A percentile compares a stretch with the other conserved stretches of the same genome.
These are phyloP conservation scores for Cheilosia soror DNA, from an alignment of 2,888 invertebrate species.

Conservation along the genomic window DNA sequence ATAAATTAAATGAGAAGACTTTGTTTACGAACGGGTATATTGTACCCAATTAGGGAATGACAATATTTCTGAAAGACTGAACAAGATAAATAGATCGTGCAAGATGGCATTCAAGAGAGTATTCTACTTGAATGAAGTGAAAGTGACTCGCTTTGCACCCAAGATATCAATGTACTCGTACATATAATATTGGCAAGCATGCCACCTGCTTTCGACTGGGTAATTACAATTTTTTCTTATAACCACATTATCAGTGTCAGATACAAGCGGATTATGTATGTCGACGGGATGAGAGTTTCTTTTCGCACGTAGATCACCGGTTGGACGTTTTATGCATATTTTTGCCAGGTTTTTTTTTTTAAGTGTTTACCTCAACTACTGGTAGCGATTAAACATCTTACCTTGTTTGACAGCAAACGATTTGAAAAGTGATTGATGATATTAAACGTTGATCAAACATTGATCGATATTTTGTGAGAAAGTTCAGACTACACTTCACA, in stretches of 20 bases:
- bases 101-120: no score
- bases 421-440: background rate
- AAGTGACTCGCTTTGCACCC: no score
- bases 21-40: slow-evolving; percentile 9
- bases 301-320: background rate
- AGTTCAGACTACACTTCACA: background rate
- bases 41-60: slow-evolving; percentile 13
- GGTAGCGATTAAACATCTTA: background rate
- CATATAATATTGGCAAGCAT: no score
- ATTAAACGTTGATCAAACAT: background rate
- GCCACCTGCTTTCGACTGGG: no score
- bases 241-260: no score
- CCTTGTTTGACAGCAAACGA: background rate
- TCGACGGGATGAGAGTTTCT: background rate
- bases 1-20: slow-evolving; percentile 33
- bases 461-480: slow-evolving; percentile 1
- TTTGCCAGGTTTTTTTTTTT: background rate
- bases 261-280: no score
- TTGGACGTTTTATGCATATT: background rate
- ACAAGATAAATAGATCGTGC: no score
- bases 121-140: no score
- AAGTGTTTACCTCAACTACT: background rate
- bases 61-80: background rate
- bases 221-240: no score
- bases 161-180: no score